Base-by-base conservation (phyloP, 2,888 invertebrate genomes). In the Junonia oenone region DNA sequence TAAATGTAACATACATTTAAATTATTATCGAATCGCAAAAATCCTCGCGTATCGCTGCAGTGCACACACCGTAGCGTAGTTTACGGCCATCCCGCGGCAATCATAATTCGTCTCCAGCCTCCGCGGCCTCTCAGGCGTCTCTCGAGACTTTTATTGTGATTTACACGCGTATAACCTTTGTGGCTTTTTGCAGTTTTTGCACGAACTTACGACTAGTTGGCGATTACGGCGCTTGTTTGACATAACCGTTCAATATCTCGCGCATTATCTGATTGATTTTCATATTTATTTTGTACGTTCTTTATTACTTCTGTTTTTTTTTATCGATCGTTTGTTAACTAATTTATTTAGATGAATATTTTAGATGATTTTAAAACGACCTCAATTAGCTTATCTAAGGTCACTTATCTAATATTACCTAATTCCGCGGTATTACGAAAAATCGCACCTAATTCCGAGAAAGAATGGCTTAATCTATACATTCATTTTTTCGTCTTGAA, bases 131-230 rank as follows among this genome's bases (percentile, higher is more conserved):
- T 66, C 75, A 80, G 83, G 83, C 86, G 85, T 81, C 82, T 80
- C 73, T 63, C 67, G 65, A 55, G 85, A 88, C 88, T 85, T 86
- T 85, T 89, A 88, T 88, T 87, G 85, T 87, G 88, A 88, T 88
- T 88, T 88, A 89, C 77, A 73, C 74, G 63, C 72, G 70, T 72
- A 74, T 69, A 73, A 72, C 74, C 75, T 76, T 75, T 73, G 73
- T 72, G 58, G 33, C 45, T 55, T 58, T 56, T 55, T 59, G 54
- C 51, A 49, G 52, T 61, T 61, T 61, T 62, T 61, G 56, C 55
- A 51, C 35, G 43, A 54, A 60, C 56, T 55, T 61, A 51, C 61
- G 50, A 57, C 62, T 60, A 62, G 60, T 55, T 53, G 45, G 50
- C 47, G 57, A 51, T 57, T 59, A 51, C 50, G 47, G 37, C 45